Conservation (phyloP, 2,797 vertebrate genomes). For the Fistularia commersonii region DNA sequence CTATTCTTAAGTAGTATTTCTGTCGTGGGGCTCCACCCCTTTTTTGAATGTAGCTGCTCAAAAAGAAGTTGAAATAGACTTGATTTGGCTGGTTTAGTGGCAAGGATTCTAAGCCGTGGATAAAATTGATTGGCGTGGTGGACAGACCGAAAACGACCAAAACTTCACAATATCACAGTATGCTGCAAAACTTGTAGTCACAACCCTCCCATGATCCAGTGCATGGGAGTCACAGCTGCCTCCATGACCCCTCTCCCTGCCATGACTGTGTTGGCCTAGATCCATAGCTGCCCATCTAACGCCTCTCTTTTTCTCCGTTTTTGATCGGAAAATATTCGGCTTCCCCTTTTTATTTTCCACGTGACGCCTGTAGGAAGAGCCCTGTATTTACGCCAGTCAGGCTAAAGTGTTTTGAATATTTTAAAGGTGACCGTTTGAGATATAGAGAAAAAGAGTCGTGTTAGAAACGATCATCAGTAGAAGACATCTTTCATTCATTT, state of each 20-base stretch:
- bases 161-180: constrained; percentile 60
- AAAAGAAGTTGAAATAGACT: too few species aligned
- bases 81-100: too few species aligned
- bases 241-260: constrained; percentile 44
- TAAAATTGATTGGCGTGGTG: constrained; percentile 5
- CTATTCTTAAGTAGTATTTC: constrained; percentile 12
- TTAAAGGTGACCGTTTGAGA: constrained; percentile 11
- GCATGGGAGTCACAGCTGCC: constrained; percentile 58
- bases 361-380: neutral
- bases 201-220: constrained; percentile 45
- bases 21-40: neutral
- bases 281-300: constrained; percentile 29
- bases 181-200: constrained; percentile 42
- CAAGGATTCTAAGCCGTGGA: constrained; percentile 1
- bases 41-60: too few species aligned
- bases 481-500: constrained; percentile 1
- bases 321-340: constrained; percentile 15
- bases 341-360: too few species aligned
- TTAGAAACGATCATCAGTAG: constrained; percentile 30
- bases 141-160: constrained; percentile 44
- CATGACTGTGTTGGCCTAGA: constrained; percentile 24
- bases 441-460: constrained; percentile 54
- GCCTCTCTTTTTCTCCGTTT: constrained; percentile 54
- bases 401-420: neutral
- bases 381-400: too few species aligned